Evolutionary conservation across 2,888 invertebrate genomes (phyloP).

Genomic region (Meiosimyza decipiens): DNA sequence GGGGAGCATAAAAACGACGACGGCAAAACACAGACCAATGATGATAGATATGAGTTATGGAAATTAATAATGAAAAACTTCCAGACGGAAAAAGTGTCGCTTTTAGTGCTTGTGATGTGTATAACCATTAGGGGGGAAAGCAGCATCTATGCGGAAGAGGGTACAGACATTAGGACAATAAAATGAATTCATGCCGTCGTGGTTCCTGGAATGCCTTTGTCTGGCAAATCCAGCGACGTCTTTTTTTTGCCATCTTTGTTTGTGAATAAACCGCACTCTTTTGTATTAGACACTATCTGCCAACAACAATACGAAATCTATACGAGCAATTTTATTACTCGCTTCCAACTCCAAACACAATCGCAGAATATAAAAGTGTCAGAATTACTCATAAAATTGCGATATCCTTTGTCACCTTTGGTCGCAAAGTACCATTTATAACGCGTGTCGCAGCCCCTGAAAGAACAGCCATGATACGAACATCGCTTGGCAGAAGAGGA

Average conservation of each 20-base stretch:
- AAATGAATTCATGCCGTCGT: constrained; percentile 6
- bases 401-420: constrained; percentile 63
- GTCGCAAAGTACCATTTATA: constrained; percentile 49
- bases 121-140: not conserved
- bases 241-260: constrained; percentile 19
- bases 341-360: constrained; percentile 19
- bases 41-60: constrained; percentile 61
- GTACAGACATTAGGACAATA: constrained; percentile 4
- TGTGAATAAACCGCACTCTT: constrained; percentile 16
- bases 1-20: constrained; percentile 36
- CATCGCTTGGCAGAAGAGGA: not conserved
- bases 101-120: not conserved
- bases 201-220: constrained; percentile 7
- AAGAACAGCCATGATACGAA: not conserved
- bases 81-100: constrained; percentile 33
- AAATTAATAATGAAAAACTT: constrained; percentile 56
- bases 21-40: constrained; percentile 53
- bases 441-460: constrained; percentile 22
- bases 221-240: constrained; percentile 30
- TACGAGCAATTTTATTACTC: constrained; percentile 40
- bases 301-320: constrained; percentile 39
- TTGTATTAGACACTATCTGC: constrained; percentile 35
- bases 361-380: constrained; percentile 40
- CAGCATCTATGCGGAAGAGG: not conserved
- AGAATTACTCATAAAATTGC: constrained; percentile 55